These are phyloP conservation scores for Rhagophthalmus giganteus DNA, from an alignment of 2,888 invertebrate genomes.

Conservation along the genomic window DNA sequence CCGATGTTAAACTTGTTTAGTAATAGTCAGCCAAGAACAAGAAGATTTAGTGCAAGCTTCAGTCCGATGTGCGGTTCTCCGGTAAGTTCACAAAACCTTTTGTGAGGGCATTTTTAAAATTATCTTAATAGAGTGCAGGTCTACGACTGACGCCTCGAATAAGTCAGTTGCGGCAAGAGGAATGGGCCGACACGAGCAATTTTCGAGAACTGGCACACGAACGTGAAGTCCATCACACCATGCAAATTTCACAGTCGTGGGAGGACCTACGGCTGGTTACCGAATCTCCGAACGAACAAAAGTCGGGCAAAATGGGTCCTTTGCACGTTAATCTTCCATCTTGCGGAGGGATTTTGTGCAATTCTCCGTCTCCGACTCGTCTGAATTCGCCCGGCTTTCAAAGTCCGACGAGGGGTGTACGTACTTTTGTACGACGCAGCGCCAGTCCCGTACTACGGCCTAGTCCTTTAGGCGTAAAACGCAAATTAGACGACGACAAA, in stretches of 20 bases:
- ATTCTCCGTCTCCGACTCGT: slow-evolving; percentile 52
- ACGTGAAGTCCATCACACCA: slow-evolving; percentile 84
- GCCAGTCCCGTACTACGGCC: slow-evolving; percentile 87
- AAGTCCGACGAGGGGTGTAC: slow-evolving; percentile 73
- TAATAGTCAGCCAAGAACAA: slow-evolving; percentile 69
- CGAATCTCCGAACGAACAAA: slow-evolving; percentile 46
- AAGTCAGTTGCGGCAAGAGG: slow-evolving; percentile 85
- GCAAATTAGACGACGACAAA: slow-evolving; percentile 64
- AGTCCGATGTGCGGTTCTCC: slow-evolving; percentile 64
- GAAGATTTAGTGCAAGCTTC: slow-evolving; percentile 89
- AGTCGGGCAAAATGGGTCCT: slow-evolving; percentile 48
- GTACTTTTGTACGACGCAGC: slow-evolving; percentile 76
- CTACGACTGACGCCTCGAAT: slow-evolving; percentile 74
- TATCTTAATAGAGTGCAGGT: slow-evolving; percentile 30
- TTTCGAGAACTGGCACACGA: slow-evolving; percentile 89
- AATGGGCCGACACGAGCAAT: slow-evolving; percentile 80
- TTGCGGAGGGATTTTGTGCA: slow-evolving; percentile 46
- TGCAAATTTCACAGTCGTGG: slow-evolving; percentile 94
- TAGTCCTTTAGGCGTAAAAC: slow-evolving; percentile 71
- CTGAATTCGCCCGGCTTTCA: slow-evolving; percentile 50
- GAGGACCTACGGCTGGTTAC: slow-evolving; percentile 76
- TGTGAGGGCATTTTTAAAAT: slow-evolving; percentile 1
- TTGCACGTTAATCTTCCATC: slow-evolving; percentile 58
- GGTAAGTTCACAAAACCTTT: slow-evolving; percentile 44
- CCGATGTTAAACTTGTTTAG: slow-evolving; percentile 72